Conservation (phyloP, 2,113 vertebrate genomes). For the Mobula birostris region DNA sequence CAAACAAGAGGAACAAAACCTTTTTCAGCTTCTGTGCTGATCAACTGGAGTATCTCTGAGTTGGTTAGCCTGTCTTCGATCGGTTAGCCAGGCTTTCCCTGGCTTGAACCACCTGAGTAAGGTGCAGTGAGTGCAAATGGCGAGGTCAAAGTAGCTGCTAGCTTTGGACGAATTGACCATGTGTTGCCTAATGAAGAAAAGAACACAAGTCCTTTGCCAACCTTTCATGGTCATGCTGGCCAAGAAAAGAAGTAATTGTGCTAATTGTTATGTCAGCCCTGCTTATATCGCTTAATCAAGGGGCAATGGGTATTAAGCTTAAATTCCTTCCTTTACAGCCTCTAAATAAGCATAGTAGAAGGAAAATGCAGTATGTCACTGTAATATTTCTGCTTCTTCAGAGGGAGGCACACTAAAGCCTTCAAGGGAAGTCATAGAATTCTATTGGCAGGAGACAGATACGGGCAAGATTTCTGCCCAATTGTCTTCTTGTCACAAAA, state of each 20-base stretch:
- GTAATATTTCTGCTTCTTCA: background rate
- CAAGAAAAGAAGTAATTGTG: background rate
- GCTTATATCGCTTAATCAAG: background rate
- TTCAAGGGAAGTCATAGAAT: background rate
- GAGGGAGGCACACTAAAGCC: background rate
- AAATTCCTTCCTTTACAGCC: background rate
- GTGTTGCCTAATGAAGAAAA: background rate
- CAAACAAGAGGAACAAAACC: background rate
- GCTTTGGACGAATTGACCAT: background rate
- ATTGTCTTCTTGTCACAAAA: background rate
- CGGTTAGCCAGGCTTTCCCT: background rate
- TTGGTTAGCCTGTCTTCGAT: background rate
- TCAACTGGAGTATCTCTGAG: background rate
- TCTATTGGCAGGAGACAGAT: too few species aligned
- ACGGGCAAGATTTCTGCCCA: background rate
- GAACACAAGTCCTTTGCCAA: background rate
- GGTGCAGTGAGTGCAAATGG: background rate
- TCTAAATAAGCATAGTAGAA: background rate
- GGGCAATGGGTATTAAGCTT: background rate
- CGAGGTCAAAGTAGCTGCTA: background rate
- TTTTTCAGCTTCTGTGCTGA: background rate
- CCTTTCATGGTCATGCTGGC: background rate
- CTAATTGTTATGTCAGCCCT: background rate
- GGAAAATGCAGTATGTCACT: background rate
- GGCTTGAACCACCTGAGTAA: background rate